Conservation (phyloP, 2,888 invertebrate genomes). For the Drosophila birchii region DNA sequence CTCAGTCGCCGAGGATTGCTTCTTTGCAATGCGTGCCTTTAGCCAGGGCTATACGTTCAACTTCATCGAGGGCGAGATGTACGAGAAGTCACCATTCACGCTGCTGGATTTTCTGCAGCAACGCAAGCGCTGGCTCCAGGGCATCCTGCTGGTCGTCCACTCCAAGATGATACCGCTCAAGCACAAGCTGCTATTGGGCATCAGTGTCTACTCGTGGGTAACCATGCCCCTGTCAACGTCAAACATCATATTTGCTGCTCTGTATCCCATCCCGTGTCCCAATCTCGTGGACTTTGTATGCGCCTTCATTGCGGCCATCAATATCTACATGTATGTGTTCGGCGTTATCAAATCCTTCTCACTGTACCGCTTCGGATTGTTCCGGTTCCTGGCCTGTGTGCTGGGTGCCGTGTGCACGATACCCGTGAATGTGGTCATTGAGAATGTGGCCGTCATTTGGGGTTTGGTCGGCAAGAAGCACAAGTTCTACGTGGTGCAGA, state of each 20-base stretch:
- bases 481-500: conserved; percentile 98
- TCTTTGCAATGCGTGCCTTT: conserved; percentile 97
- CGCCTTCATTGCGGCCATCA: conserved; percentile 96
- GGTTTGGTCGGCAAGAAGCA: conserved; percentile 97
- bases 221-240: conserved; percentile 96
- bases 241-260: conserved; percentile 92
- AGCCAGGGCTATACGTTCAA: conserved; percentile 95
- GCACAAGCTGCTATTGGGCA: conserved; percentile 92
- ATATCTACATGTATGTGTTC: conserved; percentile 98
- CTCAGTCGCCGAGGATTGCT: conserved; percentile 99
- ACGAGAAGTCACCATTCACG: conserved; percentile 98
- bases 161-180: conserved; percentile 92
- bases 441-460: conserved; percentile 97
- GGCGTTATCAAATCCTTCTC: conserved; percentile 99
- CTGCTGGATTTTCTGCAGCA: conserved; percentile 98
- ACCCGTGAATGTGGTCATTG: conserved; percentile 96
- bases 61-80: conserved; percentile 99
- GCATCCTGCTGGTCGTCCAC: conserved; percentile 94
- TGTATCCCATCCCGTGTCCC: conserved; percentile 95
- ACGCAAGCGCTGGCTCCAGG: conserved; percentile 97
- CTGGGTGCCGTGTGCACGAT: conserved; percentile 95
- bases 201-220: conserved; percentile 98
- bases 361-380: conserved; percentile 92
- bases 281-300: conserved; percentile 93
- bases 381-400: conserved; percentile 92